Base-by-base conservation (phyloP, 1,140 invertebrate genomes). In the Pinna nobilis region DNA sequence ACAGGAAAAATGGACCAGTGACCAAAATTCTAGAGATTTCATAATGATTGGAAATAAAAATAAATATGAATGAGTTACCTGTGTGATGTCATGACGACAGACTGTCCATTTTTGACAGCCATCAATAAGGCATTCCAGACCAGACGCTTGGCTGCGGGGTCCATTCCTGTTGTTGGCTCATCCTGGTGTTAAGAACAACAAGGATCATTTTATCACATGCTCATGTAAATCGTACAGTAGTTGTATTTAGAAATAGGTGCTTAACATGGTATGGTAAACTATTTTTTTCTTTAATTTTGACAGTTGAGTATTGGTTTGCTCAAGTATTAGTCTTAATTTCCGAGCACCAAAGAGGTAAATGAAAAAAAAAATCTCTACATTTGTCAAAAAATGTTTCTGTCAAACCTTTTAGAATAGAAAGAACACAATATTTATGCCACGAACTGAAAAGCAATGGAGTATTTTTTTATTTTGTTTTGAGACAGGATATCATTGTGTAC, bases 151-250 rank as follows among this genome's bases (percentile, higher is more conserved):
- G 88, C 87, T 11, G 72, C 83, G 9, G 89, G 89, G 79, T 90
- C 90, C 88, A 91, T 90, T 0, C 89, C 90, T 33, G 87, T 88
- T n/a, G 90, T 90, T n/a, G 90, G 90, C 75, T 91, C 90, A 83
- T 91, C 90, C 87, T 88, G 63, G 11, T 76, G n/a, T 9, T n/a
- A 44, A 9, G n/a, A 44, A 44, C 39, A 44, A 11, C 9, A n/a
- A 9, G 39, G 9, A 44, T 44, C n/a, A n/a, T 44, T 11, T 44
- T 11, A 11, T 44, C 9, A 44, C n/a, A 44, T 44, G 39, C 9
- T 44, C n/a, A 44, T 44, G 9, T 44, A 9, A 44, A 44, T 11
- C n/a, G 39, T 44, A 9, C 9, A 44, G n/a, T 44, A 11, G n/a
- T 11, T 9, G n/a, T 44, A 11, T 44, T 44, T n/a, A 44, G 9